These are phyloP conservation scores for Drosophila sp. DNA, from an alignment of 1,140 invertebrate species.

Conservation along the genomic window DNA sequence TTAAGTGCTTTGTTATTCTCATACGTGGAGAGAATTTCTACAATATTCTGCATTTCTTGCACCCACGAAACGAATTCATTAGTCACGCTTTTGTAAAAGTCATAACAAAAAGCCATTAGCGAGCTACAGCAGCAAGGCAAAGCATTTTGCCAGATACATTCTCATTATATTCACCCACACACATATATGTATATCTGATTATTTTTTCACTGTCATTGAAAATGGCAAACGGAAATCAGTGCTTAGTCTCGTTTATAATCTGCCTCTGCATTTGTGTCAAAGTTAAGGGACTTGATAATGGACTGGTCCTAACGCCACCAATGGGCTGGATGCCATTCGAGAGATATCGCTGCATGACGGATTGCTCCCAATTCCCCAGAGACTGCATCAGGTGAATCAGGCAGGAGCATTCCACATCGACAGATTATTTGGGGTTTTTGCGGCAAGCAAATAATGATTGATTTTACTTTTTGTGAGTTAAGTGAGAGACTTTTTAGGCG, in stretches of 20 bases:
- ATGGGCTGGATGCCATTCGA: slow-evolving; percentile 96
- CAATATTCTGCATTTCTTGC: background rate
- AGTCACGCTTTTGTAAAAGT: slow-evolving; percentile 2
- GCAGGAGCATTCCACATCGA: background rate
- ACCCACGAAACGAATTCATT: background rate
- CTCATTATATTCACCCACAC: background rate
- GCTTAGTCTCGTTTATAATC: background rate
- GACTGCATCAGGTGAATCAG: slow-evolving; percentile 93
- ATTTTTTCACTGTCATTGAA: slow-evolving; percentile 14
- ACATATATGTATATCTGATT: background rate
- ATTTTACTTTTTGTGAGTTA: background rate
- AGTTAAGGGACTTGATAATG: slow-evolving; percentile 88
- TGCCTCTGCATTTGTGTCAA: background rate
- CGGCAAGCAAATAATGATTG: background rate
- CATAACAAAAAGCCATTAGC: slow-evolving; percentile 5
- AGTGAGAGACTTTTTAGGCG: slow-evolving; percentile 96
- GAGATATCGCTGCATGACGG: slow-evolving; percentile 94
- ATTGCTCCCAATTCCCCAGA: slow-evolving; percentile 94
- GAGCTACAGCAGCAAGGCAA: too few species aligned
- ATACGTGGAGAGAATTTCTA: background rate
- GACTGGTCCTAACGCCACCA: slow-evolving; percentile 91
- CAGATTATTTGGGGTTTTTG: too few species aligned
- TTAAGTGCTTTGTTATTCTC: background rate
- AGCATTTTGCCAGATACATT: background rate
- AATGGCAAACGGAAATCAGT: slow-evolving; percentile 9